Base-by-base conservation (phyloP, 53 echinoderm and acorn worm species). In the Paracentrotus lividus region DNA sequence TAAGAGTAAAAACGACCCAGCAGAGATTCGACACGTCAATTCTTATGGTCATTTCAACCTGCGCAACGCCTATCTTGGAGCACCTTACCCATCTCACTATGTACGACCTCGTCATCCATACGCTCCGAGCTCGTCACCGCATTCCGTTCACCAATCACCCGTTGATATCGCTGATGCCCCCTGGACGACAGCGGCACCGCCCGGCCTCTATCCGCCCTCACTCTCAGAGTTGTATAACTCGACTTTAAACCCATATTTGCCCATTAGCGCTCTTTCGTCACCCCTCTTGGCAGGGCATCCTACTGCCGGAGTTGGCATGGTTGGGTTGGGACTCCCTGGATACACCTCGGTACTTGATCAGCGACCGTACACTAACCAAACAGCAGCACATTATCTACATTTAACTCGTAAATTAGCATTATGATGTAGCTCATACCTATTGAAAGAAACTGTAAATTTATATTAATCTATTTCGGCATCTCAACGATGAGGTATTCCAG, bases 11-110 rank as follows among this genome's bases (percentile, higher is more conserved):
- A 94, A 96, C 86, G 95, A 97, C 29, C 96, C 97, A 29, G 97
- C 97, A 2, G 95, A 96, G 90, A 94, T 97, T 52, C 97, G 96
- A 52, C 97, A 97, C 90, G 95, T 97, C 27, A 97, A 96, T 51
- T 97, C 97, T 32, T 96, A 54, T 88, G 93, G 95, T 49, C 97
- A 97, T 47, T 97, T 97, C 93, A 97, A 93, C 69, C 91, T 97
- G 49, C 96, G 90, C 52, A 93, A 78, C 51, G 52, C 87, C 18
- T 51, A 86, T 34, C 45, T 84, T 16, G 51, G 72, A 4, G 64
- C 85, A 43, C 90, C 93, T 31, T 84, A 90, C 85, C 90, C 90
- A 4, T 85, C 93, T 32, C 75, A 18, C 0, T 49, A 51, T 75
- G 31, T 54, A 7, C n/a, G 36, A 53, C 54, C 16, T 0, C 36